A percentile compares a stretch with the other conserved stretches of the same genome.
Conservation (phyloP, 2,797 vertebrate species). For the Poecile montanus region DNA sequence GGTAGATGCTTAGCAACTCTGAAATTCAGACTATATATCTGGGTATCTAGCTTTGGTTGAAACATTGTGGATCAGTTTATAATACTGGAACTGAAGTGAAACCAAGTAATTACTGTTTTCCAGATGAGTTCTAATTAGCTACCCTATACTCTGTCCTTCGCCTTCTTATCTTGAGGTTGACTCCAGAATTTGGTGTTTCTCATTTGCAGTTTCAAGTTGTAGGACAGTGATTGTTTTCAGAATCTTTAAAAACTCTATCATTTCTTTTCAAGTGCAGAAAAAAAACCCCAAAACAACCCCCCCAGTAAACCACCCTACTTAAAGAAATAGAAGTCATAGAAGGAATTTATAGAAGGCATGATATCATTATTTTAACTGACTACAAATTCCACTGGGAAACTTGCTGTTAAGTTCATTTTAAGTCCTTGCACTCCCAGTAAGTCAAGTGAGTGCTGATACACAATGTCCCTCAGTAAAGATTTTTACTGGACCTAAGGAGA, state of each 20-base stretch:
- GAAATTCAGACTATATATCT: neutral
- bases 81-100: neutral
- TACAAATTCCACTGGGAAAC: neutral
- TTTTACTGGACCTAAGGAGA: neutral
- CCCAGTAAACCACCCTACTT: neutral
- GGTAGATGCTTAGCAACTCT: neutral
- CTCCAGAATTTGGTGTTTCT: conserved; percentile 22
- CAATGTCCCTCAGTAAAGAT: neutral
- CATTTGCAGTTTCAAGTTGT: neutral
- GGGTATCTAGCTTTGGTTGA: neutral
- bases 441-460: neutral
- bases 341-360: neutral
- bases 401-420: neutral
- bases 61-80: neutral
- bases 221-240: neutral
- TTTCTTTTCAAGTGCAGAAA: neutral
- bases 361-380: neutral
- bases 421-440: neutral
- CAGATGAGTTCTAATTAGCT: neutral
- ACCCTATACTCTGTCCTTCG: neutral
- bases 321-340: conserved; percentile 16
- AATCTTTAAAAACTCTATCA: neutral
- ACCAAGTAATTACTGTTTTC: neutral
- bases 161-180: neutral
- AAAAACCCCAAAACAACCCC: neutral